Evolutionary conservation across 2,113 vertebrate species (phyloP), one percentile per base, ranked within the genome.

Genomic region (Oxyruncus cristatus): DNA sequence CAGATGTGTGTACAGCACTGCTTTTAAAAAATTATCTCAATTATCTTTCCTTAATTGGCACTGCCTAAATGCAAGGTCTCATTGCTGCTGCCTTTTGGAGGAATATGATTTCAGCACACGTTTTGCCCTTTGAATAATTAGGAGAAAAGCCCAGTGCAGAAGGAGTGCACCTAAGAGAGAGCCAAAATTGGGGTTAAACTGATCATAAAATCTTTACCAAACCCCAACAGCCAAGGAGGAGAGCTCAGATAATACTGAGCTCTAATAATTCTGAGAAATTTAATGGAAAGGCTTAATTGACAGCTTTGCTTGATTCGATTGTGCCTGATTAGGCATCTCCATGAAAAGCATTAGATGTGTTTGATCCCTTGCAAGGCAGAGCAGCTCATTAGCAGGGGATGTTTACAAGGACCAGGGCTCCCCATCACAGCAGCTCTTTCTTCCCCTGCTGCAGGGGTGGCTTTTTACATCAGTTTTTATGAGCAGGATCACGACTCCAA

Each of bases 81-180:
- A 76, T 44, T 70, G 59, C 88, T 71, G 68, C 41, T 82, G 10
- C 59, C 66, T 6, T 41, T 63, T 41, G 73, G 49, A 75, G 30
- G 27, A 55, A 22, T 18, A 87, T 58, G 42, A 37, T 32, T 91
- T 35, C 26, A 39, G 75, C 56, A 50, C 33, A 68, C 28, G 18
- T 82, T 96, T 9, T 83, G 74, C 75, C 88, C 88, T 93, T 70
- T 74, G 76, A 96, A 73, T 87, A 96, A 96, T 85, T 28, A 82
- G 87, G 42, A 67, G 35, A 78, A 49, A 77, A 88, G 85, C 30
- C 78, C 71, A 24, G 33, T 47, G 49, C 47, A 86, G 87, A 86
- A 1, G 27, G 73, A 41, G 47, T 4, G 46, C 41, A 37, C 44
- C 62, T 30, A 7, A 67, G 37, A 0, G 2, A 82, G 37, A 18